phyloP scores from a whole-genome alignment of 2,113 vertebrate species.

The Myotis lucifugus region DNA sequence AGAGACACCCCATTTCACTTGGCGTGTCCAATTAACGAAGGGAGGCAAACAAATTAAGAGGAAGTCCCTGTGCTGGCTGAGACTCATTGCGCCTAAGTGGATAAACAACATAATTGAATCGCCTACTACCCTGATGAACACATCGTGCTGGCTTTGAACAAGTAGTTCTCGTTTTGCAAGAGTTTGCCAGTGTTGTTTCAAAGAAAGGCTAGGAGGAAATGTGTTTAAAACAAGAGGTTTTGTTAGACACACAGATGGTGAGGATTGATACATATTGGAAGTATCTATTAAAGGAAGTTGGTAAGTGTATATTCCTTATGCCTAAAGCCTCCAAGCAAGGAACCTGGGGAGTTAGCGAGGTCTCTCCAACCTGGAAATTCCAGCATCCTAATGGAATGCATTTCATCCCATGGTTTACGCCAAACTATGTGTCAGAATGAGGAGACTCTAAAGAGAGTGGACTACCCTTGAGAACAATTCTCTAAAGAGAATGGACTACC shows the following conservation, averaged over 20 bases:
- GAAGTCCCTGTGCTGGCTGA: slow-evolving; percentile 32
- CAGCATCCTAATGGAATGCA: not conserved
- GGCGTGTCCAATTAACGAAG: slow-evolving; percentile 61
- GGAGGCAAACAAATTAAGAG: slow-evolving; percentile 67
- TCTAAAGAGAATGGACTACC: not conserved
- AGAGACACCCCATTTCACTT: slow-evolving; percentile 48
- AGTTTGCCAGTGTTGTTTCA: not conserved
- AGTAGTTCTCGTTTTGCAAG: slow-evolving; percentile 53
- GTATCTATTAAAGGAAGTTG: not conserved
- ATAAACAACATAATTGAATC: slow-evolving; percentile 46
- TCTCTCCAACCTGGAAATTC: not conserved
- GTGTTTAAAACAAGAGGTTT: not conserved
- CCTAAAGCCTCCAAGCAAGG: not conserved
- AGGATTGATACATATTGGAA: not conserved
- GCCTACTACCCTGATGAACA: not conserved
- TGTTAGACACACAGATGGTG: not conserved
- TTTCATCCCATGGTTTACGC: not conserved
- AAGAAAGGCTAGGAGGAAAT: slow-evolving; percentile 35
- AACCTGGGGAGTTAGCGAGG: not conserved
- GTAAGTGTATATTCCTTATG: not conserved
- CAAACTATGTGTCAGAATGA: not conserved
- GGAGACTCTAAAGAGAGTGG: not conserved
- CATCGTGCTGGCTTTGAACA: not conserved
- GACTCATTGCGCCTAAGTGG: not conserved
- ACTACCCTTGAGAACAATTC: not conserved